Base-by-base conservation (phyloP, 2,797 vertebrate genomes). In the Gymnoscopelus microlampas region DNA sequence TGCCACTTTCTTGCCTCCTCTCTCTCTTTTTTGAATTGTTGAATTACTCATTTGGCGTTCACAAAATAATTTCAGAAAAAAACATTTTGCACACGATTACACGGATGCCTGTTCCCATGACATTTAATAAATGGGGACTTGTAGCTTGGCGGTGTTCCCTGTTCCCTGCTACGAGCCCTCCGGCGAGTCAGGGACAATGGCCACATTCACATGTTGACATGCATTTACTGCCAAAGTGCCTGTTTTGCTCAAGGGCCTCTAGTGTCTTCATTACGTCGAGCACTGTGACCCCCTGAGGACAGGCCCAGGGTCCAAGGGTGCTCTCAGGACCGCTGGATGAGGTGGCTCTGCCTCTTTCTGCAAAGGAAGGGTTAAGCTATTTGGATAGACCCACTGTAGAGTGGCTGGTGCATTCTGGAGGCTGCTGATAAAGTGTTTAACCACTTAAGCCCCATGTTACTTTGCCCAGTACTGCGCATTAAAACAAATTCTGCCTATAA, bases 201-300 rank as follows among this genome's bases (percentile, higher is more conserved):
- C 51, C 68, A 87, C 88, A 93, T 94, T 94, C 91, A 94, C 82
- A 81, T 91, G 86, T 89, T 89, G 84, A 93, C 89, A 91, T 90
- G 89, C 87, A 88, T 93, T 93, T 90, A 89, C 83, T 66, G 66
- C 76, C 87, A 89, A 92, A 94, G 93, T 93, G 93, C 88, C 82
- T 86, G 88, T 89, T 91, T 86, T 85, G 89, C 93, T 90, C 67
- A 65, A 89, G 90, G 91, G 89, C 87, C 76, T 90, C 88, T 88
- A 79, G 87, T 90, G 88, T 83, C 80, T 77, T 63, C 73, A 67
- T 61, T 83, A 55, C 62, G 76, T 81, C 84, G 81, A 78, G 71
- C 57, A 78, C n/a, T 2, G 50, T 82, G 89, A 83, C 85, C 89
- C 79, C 71, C 56, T 57, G 66, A 88, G 85, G 86, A 90, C 67